phyloP scores from a whole-genome alignment of 2,113 vertebrate genomes.

The Plestiodon gilberti region DNA sequence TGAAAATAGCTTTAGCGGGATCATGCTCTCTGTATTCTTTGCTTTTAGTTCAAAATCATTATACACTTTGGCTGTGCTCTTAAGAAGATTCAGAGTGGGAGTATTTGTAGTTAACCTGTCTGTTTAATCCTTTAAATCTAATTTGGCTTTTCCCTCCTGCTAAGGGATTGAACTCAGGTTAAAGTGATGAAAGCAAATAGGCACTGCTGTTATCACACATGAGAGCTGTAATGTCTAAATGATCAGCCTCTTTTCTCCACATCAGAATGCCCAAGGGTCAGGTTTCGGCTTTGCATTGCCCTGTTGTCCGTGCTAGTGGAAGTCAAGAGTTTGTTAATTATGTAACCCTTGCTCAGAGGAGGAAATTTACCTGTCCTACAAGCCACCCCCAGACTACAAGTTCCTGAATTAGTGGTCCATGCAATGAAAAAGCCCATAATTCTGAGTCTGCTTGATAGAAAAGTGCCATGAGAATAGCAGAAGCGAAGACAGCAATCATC shows the following conservation, averaged over 20 bases:
- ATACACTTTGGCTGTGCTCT: constrained; percentile 53
- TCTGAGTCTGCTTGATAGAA: neutral
- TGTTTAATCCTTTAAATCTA: constrained; percentile 54
- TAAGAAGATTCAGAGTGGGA: constrained; percentile 38
- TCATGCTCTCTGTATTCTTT: constrained; percentile 28
- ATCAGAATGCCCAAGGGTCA: constrained; percentile 19
- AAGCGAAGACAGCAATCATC: neutral
- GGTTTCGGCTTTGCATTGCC: constrained; percentile 4
- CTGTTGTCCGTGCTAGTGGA: neutral
- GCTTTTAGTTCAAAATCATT: constrained; percentile 54
- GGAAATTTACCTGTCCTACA: neutral
- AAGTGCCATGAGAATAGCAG: neutral
- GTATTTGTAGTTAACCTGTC: constrained; percentile 36
- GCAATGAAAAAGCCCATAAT: neutral
- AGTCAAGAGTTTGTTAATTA: constrained; percentile 11
- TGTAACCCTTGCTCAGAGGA: neutral
- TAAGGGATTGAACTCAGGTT: constrained; percentile 34
- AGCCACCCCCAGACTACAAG: neutral
- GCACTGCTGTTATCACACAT: constrained; percentile 32
- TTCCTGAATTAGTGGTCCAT: neutral
- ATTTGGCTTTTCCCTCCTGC: constrained; percentile 43
- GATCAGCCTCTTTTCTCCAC: constrained; percentile 22
- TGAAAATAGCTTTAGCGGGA: neutral
- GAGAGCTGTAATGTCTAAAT: constrained; percentile 38
- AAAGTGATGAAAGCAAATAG: constrained; percentile 36